Conservation (phyloP, 2,113 vertebrate genomes). For the Tricholaema leucomelas region DNA sequence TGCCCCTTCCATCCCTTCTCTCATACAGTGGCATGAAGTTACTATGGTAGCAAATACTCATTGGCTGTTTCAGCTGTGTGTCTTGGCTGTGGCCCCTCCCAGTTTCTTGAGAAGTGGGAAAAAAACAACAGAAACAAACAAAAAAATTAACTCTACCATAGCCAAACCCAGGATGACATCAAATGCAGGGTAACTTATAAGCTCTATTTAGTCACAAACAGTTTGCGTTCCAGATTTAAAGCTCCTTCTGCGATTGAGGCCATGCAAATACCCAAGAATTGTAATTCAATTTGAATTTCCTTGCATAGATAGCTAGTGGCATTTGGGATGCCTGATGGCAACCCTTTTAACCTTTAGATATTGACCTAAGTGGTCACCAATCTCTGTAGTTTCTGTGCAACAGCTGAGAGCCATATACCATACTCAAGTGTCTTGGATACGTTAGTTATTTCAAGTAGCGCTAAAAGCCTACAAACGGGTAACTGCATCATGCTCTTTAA, state of each 20-base stretch:
- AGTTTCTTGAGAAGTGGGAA: no score
- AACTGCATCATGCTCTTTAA: not conserved
- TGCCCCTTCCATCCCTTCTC: no score
- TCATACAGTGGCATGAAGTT: no score
- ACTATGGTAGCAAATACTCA: no score
- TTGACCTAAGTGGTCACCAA: not conserved
- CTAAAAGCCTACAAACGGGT: not conserved
- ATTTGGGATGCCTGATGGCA: not conserved
- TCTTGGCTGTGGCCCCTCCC: no score
- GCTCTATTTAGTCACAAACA: not conserved
- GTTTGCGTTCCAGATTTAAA: not conserved
- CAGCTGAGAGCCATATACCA: not conserved
- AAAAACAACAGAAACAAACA: no score
- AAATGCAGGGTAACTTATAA: not conserved
- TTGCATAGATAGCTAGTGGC: not conserved
- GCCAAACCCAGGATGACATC: not conserved
- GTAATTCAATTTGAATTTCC: not conserved
- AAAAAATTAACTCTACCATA: no score
- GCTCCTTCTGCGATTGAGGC: not conserved
- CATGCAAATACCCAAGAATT: not conserved
- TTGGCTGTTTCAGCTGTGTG: no score
- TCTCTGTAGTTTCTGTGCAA: not conserved
- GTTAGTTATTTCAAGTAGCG: not conserved
- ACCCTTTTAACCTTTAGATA: not conserved
- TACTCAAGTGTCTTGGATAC: not conserved